Base-by-base conservation (phyloP, 2,113 vertebrate genomes). In the Callorhinus ursinus region DNA sequence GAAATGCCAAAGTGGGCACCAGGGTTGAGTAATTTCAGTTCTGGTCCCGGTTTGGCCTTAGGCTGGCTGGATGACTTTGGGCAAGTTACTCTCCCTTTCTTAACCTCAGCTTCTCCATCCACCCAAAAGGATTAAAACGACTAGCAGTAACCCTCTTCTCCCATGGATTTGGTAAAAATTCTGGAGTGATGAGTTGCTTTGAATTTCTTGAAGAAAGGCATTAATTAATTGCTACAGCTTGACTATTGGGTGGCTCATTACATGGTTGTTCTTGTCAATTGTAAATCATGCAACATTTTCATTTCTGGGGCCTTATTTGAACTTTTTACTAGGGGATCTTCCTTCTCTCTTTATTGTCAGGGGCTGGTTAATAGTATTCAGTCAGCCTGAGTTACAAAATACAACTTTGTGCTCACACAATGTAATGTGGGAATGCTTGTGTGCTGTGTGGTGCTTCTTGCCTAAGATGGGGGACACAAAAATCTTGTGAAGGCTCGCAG, bases 171-270 rank as follows among this genome's bases (percentile, higher is more conserved):
- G 16, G 28, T 71, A 88, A 74, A 69, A 77, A 67, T 71, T 87
- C 33, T 87, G 28, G 21, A 88, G 4, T 36, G 88, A 15, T 59
- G 87, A 95, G 49, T 61, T 63, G 3, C 53, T 88, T 55, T 84
- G 59, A 79, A 33, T 57, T 93, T 93, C 84, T 94, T 82, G n/a
- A 57, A 90, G 69, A 67, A 95, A 88, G 82, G 2, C 19, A 39
- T n/a, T 63, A 84, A 74, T 94, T n/a, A 80, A n/a, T 95, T 82
- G 49, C 22, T 87, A 36, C 18, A 71, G 8, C 63, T 87, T 61
- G 24, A 81, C 16, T 42, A 1, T 46, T 36, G 33, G n/a, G 55
- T 51, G 13, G 31, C 24, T 83, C 16, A 28, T 88, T 26, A 36
- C 26, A 31, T 2, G 16, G 16, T 26, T 90, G n/a, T 13, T 53